phyloP scores from a whole-genome alignment of 2,888 invertebrate species.

The Blomia tropicalis region DNA sequence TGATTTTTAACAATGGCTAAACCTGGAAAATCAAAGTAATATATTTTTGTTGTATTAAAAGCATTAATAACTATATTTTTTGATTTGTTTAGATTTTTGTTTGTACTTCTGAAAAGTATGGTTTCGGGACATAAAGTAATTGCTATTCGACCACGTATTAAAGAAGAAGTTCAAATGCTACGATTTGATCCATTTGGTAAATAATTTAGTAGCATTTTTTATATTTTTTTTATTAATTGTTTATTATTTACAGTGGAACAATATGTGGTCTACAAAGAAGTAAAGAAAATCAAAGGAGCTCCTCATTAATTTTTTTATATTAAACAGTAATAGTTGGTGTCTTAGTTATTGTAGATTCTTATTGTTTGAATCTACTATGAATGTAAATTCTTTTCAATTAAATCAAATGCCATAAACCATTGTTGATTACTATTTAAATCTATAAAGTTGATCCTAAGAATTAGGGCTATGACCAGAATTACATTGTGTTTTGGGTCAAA shows the following conservation, averaged over 20 bases:
- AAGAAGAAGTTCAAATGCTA: constrained; percentile 58
- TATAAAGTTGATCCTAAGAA: too few relatives aligned
- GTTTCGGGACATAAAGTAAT: constrained; percentile 57
- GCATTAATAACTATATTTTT: neutral
- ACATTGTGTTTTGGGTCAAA: too few relatives aligned
- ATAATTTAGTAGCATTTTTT: constrained; percentile 33
- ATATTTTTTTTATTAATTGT: neutral
- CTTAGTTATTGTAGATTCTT: too few relatives aligned
- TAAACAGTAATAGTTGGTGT: too few relatives aligned
- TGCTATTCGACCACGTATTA: constrained; percentile 51
- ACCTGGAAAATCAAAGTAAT: constrained; percentile 14
- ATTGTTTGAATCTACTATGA: too few relatives aligned
- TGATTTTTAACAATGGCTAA: neutral
- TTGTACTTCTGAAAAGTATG: constrained; percentile 62
- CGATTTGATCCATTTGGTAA: constrained; percentile 63
- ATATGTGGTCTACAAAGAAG: constrained; percentile 50
- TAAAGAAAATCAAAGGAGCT: constrained; percentile 57
- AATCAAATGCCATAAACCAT: too few relatives aligned
- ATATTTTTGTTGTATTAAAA: neutral
- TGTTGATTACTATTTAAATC: too few relatives aligned
- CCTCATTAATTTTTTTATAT: too few relatives aligned
- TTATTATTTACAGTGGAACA: constrained; percentile 49
- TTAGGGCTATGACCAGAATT: too few relatives aligned
- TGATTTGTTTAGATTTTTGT: constrained; percentile 44
- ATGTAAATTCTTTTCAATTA: too few relatives aligned